Conservation (phyloP, 2,888 invertebrate genomes). For the Synanthedon tipuliformis region DNA sequence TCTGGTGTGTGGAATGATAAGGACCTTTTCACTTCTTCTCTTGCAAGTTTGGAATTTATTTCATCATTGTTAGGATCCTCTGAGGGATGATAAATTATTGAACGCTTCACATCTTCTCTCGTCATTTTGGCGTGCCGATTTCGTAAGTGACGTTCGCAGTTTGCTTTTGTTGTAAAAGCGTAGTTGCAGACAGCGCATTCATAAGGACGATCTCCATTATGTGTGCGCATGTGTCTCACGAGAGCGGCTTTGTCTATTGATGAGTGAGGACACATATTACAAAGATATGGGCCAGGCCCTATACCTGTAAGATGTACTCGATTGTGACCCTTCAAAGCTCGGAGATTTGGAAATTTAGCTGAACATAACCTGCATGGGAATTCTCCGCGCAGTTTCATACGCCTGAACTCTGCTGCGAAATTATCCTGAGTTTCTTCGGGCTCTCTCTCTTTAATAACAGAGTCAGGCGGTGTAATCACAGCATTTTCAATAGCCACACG, state of each 20-base stretch:
- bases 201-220: slow-evolving; percentile 95
- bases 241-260: slow-evolving; percentile 92
- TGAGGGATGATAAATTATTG: slow-evolving; percentile 88
- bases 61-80: slow-evolving; percentile 87
- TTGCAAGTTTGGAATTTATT: slow-evolving; percentile 64
- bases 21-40: slow-evolving; percentile 69
- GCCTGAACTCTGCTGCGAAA: slow-evolving; percentile 86
- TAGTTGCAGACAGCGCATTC: slow-evolving; percentile 96
- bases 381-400: slow-evolving; percentile 89
- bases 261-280: slow-evolving; percentile 92
- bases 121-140: slow-evolving; percentile 90
- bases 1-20: slow-evolving; percentile 68
- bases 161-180: slow-evolving; percentile 97
- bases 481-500: slow-evolving; percentile 51
- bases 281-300: slow-evolving; percentile 85
- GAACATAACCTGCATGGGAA: slow-evolving; percentile 92
- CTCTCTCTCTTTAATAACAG: slow-evolving; percentile 48
- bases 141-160: slow-evolving; percentile 93
- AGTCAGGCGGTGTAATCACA: slow-evolving; percentile 56
- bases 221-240: slow-evolving; percentile 91
- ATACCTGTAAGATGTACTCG: slow-evolving; percentile 84
- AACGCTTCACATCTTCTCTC: slow-evolving; percentile 88
- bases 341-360: slow-evolving; percentile 86
- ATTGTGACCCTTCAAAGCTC: slow-evolving; percentile 92
- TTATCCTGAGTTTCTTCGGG: slow-evolving; percentile 83